Conservation (phyloP, 2,888 invertebrate genomes). For the Erebia epiphron region DNA sequence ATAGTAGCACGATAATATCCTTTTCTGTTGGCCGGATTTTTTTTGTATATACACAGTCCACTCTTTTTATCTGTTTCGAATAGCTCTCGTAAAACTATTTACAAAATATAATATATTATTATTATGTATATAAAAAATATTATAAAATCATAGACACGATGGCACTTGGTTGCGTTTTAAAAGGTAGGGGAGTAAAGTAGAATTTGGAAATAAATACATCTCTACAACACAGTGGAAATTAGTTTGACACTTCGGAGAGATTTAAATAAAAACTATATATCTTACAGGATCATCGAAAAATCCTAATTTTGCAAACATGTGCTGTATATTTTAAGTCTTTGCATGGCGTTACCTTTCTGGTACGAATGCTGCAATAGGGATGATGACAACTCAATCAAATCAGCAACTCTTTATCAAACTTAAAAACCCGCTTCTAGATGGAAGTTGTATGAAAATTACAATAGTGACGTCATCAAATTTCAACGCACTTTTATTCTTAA, state of each 20-base stretch:
- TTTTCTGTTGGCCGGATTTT: constrained; percentile 67
- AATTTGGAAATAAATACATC: constrained; percentile 51
- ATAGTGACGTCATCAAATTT: too few species aligned
- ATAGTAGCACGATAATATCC: constrained; percentile 40
- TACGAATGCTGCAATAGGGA: background rate
- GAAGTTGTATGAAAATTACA: too few species aligned
- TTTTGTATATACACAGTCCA: constrained; percentile 58
- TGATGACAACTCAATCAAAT: too few species aligned
- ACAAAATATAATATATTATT: constrained; percentile 52
- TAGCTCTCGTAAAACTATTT: constrained; percentile 65
- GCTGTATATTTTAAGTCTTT: too few species aligned
- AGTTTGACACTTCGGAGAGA: constrained; percentile 59
- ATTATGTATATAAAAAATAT: constrained; percentile 65
- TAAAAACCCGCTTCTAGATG: too few species aligned
- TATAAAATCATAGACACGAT: constrained; percentile 75
- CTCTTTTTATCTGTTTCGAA: constrained; percentile 60
- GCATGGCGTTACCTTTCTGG: too few species aligned
- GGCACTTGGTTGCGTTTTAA: constrained; percentile 79
- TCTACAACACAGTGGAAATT: constrained; percentile 27
- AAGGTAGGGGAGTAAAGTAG: constrained; percentile 56
- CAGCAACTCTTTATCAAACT: too few species aligned
- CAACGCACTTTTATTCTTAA: too few species aligned
- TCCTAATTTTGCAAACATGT: background rate
- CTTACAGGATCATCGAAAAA: background rate
- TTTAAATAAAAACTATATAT: constrained; percentile 36